Conservation (phyloP, 1,140 invertebrate species). For the Acarapis woodi region DNA sequence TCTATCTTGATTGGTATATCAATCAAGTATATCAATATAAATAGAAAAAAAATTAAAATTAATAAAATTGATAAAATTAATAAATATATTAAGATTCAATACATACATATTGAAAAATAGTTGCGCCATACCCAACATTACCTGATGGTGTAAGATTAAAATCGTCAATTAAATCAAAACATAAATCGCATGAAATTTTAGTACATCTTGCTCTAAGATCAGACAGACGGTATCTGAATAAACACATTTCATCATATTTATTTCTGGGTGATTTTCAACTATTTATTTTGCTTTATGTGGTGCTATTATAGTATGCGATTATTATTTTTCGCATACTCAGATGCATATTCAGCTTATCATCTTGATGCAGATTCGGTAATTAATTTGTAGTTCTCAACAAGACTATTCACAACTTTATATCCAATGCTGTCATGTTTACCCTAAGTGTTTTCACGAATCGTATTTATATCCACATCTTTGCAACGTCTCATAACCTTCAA, state of each 20-base stretch:
- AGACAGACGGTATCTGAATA: conserved; percentile 95
- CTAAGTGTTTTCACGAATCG: conserved; percentile 98
- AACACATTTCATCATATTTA: conserved; percentile 90
- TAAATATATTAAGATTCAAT: neutral
- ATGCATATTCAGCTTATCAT: conserved; percentile 91
- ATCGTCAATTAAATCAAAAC: conserved; percentile 89
- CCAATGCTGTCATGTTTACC: conserved; percentile 99
- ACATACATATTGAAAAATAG: conserved; percentile 89
- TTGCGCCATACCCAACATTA: conserved; percentile 90
- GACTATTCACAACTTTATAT: conserved; percentile 95
- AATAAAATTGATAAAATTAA: conserved; percentile 1
- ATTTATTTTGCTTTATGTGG: conserved; percentile 99
- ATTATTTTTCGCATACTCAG: conserved; percentile 81
- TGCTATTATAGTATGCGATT: conserved; percentile 79
- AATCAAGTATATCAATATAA: too few species aligned
- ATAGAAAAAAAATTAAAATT: conserved; percentile 4
- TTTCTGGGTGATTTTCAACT: conserved; percentile 65
- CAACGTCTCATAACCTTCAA: conserved; percentile 89
- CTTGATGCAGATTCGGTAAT: conserved; percentile 92
- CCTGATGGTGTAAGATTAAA: conserved; percentile 91
- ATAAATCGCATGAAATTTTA: conserved; percentile 91
- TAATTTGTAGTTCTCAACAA: conserved; percentile 96
- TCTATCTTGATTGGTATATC: conserved; percentile 90
- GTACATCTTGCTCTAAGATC: conserved; percentile 94
- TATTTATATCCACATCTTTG: conserved; percentile 91